Percentiles rank a stretch among this genome's conserved stretches.
phyloP scores from a whole-genome alignment of 2,113 vertebrate genomes.

The Caranx melampygus region DNA sequence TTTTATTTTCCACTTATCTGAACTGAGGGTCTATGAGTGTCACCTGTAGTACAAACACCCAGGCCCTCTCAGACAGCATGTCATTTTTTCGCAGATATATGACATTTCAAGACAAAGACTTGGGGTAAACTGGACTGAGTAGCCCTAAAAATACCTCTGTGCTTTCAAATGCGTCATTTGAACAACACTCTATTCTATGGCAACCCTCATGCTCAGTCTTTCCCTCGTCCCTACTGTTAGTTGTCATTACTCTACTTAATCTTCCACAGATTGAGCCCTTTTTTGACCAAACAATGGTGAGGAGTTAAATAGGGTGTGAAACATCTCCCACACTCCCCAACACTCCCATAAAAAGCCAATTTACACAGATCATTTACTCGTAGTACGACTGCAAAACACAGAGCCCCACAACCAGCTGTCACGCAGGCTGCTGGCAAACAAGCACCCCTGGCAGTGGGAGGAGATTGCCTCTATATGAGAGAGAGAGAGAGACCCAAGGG shows the following conservation, averaged over 20 bases:
- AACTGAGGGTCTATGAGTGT: no score
- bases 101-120: no score
- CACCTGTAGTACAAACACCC: no score
- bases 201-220: neutral
- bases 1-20: no score
- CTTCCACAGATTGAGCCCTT: constrained; percentile 55
- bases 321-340: constrained; percentile 52
- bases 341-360: constrained; percentile 75
- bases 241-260: constrained; percentile 54
- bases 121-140: no score
- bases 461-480: neutral
- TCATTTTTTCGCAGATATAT: no score
- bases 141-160: neutral
- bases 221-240: constrained; percentile 27
- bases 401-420: constrained; percentile 62
- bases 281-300: constrained; percentile 64
- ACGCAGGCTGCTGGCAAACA: constrained; percentile 64
- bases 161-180: neutral
- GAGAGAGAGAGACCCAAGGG: neutral
- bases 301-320: constrained; percentile 78
- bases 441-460: constrained; percentile 4
- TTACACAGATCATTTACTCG: constrained; percentile 78
- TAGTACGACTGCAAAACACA: constrained; percentile 45
- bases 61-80: no score
- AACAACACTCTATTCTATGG: neutral